phyloP scores from a whole-genome alignment of 2,797 vertebrate species.

The Coranthus polyacanthus region DNA sequence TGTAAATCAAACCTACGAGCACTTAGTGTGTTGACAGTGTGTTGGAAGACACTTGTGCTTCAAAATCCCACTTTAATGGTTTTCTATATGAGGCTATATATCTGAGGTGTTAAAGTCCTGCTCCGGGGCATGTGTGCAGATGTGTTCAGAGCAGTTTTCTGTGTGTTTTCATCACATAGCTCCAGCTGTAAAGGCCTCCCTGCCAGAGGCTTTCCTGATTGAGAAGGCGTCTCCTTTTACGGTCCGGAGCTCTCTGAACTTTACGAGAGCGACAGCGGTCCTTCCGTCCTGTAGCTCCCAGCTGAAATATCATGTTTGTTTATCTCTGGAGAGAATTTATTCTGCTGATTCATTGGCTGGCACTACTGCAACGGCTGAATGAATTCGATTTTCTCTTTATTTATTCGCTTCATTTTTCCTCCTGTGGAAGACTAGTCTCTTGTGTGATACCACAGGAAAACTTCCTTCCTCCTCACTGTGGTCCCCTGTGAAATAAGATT shows the following conservation, averaged over 20 bases:
- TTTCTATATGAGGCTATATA: slow-evolving; percentile 75
- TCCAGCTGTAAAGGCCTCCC: slow-evolving; percentile 64
- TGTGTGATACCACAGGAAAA: slow-evolving; percentile 69
- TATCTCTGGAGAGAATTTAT: slow-evolving; percentile 86
- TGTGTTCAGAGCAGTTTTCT: slow-evolving; percentile 29
- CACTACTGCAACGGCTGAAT: slow-evolving; percentile 78
- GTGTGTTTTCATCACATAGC: slow-evolving; percentile 63
- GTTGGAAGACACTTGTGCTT: slow-evolving; percentile 65
- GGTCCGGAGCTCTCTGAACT: slow-evolving; percentile 79
- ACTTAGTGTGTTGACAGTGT: slow-evolving; percentile 69
- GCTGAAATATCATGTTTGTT: slow-evolving; percentile 87
- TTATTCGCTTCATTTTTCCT: slow-evolving; percentile 84
- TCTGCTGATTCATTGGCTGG: slow-evolving; percentile 85
- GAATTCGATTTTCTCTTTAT: slow-evolving; percentile 86
- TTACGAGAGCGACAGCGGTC: slow-evolving; percentile 78
- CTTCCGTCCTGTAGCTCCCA: slow-evolving; percentile 64
- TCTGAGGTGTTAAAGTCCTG: slow-evolving; percentile 67
- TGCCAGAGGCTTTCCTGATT: slow-evolving; percentile 71
- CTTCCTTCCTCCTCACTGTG: slow-evolving; percentile 52
- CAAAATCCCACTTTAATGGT: slow-evolving; percentile 77
- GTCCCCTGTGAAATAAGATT: slow-evolving; percentile 80
- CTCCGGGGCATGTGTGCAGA: slow-evolving; percentile 50
- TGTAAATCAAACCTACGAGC: slow-evolving; percentile 69
- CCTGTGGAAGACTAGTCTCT: slow-evolving; percentile 71
- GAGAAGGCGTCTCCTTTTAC: slow-evolving; percentile 78